Evolutionary conservation across 92 coral and sea anemone genomes (phyloP), one percentile per base, ranked within the genome.

Genomic region (Paramuricea clavata): DNA sequence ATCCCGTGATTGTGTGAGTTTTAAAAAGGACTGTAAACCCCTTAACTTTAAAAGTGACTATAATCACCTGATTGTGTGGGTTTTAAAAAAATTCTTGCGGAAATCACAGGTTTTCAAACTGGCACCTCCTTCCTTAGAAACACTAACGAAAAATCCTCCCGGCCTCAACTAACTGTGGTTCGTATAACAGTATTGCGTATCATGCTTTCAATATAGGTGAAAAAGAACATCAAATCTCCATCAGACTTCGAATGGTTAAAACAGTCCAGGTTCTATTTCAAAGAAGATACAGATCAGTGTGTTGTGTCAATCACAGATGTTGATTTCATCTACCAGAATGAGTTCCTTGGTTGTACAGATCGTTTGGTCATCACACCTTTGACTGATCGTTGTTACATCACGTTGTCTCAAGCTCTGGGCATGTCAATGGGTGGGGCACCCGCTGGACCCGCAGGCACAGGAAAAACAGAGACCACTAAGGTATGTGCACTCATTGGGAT

Each of bases 391-490:
- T 97, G 99, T 84, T 97, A 97, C 88, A 97, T 97, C 81, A 97
- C 99, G 36, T 95, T 97, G 74, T 92, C 99, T 69, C 99, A 97
- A 83, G 99, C 99, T 19, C 88, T 97, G 86, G 99, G 99, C 68
- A 97, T 97, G 99, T 94, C 99, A 44, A 97, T 97, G 99, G 99
- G 99, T 49, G 99, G 99, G 1, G 99, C 99, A 85, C 99, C 99
- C 47, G 99, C 99, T 82, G 99, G 99, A 35, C 99, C 99, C 3
- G 99, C 99, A 27, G 99, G 99, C 16, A 97, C 99, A 52, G 99
- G 99, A 32, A 97, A 97, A 83, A 97, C 99, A 17, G 99, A 97
- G 91, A 93, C 99, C 16, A 90, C 94, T 0, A 97, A 97, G 98
- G 98, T 94, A 41, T 17, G 33, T n/a, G n/a, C n/a, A n/a, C n/a